A percentile compares a stretch with the other conserved stretches of the same genome.
Evolutionary conservation across 2,888 invertebrate species (phyloP).

Genomic region (Chrysotoxum bicinctum): DNA sequence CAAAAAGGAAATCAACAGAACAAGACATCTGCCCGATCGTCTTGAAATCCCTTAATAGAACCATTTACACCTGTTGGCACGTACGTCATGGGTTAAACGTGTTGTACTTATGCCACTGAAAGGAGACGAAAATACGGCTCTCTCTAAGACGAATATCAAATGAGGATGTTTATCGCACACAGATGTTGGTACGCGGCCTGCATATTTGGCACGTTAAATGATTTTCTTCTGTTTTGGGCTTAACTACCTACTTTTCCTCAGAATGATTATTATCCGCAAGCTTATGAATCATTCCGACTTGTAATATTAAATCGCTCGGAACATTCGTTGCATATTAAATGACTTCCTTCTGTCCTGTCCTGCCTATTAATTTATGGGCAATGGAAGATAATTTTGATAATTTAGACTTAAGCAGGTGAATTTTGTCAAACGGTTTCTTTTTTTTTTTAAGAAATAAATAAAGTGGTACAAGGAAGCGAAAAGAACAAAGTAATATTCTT

Average conservation of each 20-base stretch:
- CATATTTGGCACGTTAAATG: constrained; percentile 31
- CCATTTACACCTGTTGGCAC: constrained; percentile 52
- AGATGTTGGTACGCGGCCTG: background rate
- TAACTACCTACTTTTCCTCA: constrained; percentile 11
- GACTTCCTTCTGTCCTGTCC: background rate
- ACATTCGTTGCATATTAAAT: constrained; percentile 30
- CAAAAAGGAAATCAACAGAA: constrained; percentile 22
- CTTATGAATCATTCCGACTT: constrained; percentile 44
- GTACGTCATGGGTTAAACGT: constrained; percentile 33
- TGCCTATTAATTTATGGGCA: constrained; percentile 43
- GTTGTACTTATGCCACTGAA: constrained; percentile 22
- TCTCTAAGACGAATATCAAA: constrained; percentile 36
- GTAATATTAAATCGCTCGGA: constrained; percentile 57
- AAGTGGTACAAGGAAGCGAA: background rate
- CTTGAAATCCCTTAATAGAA: constrained; percentile 35
- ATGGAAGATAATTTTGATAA: constrained; percentile 49
- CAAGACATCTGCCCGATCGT: constrained; percentile 39
- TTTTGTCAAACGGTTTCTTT: background rate
- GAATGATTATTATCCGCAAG: constrained; percentile 44
- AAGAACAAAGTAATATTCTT: too few relatives aligned
- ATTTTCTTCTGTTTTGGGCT: constrained; percentile 26
- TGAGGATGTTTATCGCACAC: constrained; percentile 28
- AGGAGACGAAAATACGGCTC: background rate
- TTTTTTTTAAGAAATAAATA: background rate
- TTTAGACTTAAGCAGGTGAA: constrained; percentile 16